Percentiles rank a stretch among this genome's conserved stretches.
Evolutionary conservation across 2,888 invertebrate genomes (phyloP).

Genomic region (Chalcosyrphus nemorum): DNA sequence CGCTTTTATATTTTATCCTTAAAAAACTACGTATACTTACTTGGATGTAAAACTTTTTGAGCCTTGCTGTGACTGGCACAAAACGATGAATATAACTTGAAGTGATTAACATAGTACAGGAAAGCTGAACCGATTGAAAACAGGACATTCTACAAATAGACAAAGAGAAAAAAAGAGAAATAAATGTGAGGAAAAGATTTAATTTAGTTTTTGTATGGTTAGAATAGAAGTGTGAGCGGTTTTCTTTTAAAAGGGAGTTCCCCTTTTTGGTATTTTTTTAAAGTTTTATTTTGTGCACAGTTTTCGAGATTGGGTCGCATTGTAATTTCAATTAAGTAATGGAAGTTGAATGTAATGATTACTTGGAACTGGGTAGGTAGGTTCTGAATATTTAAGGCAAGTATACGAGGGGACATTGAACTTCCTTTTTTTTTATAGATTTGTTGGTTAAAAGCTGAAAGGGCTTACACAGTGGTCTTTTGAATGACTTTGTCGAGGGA

Average conservation of each 20-base stretch:
- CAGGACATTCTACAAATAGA: constrained; percentile 91
- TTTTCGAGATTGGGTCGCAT: constrained; percentile 34
- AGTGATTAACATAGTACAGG: constrained; percentile 98
- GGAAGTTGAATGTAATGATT: constrained; percentile 16
- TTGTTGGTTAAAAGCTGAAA: constrained; percentile 18
- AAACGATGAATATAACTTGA: constrained; percentile 99
- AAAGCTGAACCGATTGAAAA: constrained; percentile 98
- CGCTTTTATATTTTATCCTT: constrained; percentile 19
- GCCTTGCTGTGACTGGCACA: constrained; percentile 99
- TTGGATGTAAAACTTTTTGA: constrained; percentile 98
- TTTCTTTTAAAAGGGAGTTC: neutral
- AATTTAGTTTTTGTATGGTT: constrained; percentile 39
- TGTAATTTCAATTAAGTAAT: constrained; percentile 61
- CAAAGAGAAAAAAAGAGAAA: constrained; percentile 19
- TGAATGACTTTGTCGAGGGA: neutral
- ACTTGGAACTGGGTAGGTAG: neutral
- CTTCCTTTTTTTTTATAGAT: constrained; percentile 9
- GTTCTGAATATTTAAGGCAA: constrained; percentile 20
- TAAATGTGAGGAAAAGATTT: constrained; percentile 32
- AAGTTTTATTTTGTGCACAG: constrained; percentile 8
- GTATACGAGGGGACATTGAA: neutral
- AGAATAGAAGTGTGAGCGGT: neutral
- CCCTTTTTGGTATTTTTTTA: constrained; percentile 14
- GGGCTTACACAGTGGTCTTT: constrained; percentile 11
- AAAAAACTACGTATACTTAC: constrained; percentile 85